Conservation (phyloP, 1,140 invertebrate genomes). For the Polypedilum vanderplanki region DNA sequence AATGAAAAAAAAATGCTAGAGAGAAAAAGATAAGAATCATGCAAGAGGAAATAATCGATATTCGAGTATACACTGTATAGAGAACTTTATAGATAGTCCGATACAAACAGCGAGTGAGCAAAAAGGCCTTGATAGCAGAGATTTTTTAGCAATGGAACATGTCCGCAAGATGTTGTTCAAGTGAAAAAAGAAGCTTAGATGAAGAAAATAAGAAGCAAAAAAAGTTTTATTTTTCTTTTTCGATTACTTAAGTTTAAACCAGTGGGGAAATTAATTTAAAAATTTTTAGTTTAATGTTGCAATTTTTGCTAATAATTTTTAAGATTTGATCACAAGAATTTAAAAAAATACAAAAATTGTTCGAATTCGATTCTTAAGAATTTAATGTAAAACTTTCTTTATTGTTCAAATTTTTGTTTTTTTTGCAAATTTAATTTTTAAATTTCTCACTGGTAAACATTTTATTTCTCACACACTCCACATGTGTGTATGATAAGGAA, state of each 20-base stretch:
- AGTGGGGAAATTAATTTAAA: too few relatives aligned
- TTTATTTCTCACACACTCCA: neutral
- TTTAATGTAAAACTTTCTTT: too few relatives aligned
- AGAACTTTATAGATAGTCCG: neutral
- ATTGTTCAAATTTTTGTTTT: too few relatives aligned
- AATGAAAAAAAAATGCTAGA: neutral
- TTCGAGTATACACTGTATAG: neutral
- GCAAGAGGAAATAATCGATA: slow-evolving; percentile 17
- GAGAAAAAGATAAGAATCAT: slow-evolving; percentile 3
- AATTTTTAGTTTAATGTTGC: too few relatives aligned
- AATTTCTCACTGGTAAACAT: too few relatives aligned
- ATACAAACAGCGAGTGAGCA: neutral
- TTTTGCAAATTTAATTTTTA: too few relatives aligned
- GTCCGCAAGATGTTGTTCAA: neutral
- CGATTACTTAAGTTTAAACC: neutral
- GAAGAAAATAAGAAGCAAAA: neutral
- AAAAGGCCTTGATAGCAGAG: slow-evolving; percentile 4
- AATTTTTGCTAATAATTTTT: too few relatives aligned
- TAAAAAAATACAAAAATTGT: too few relatives aligned
- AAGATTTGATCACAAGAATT: too few relatives aligned
- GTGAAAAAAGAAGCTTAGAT: neutral
- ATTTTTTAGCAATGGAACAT: slow-evolving; percentile 2
- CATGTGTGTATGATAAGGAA: neutral
- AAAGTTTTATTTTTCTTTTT: neutral
- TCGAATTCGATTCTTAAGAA: too few relatives aligned